Evolutionary conservation across 2,113 vertebrate genomes (phyloP).

Genomic region (Cheilinus undulatus): DNA sequence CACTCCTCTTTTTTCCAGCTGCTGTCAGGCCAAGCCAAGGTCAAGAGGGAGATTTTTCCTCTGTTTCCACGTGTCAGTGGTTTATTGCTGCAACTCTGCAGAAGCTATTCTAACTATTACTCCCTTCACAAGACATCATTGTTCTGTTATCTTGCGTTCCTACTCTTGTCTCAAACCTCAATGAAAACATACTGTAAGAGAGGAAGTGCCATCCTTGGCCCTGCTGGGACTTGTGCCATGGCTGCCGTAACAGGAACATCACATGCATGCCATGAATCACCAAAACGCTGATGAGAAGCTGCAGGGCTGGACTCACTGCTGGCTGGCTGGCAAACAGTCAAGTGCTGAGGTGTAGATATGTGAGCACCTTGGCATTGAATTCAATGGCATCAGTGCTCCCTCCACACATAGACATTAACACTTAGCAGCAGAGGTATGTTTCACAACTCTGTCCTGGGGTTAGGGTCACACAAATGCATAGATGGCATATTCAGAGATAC

Average conservation of each 20-base stretch:
- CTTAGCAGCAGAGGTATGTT: conserved; percentile 3
- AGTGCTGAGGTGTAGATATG: conserved; percentile 70
- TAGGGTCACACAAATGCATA: conserved; percentile 27
- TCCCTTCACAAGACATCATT: neutral
- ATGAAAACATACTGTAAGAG: neutral
- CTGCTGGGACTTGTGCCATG: conserved; percentile 39
- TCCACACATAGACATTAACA: conserved; percentile 1
- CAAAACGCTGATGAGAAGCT: conserved; percentile 20
- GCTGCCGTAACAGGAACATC: conserved; percentile 42
- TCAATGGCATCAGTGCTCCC: conserved; percentile 21
- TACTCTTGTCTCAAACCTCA: neutral
- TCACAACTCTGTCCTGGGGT: neutral
- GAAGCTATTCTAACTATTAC: neutral
- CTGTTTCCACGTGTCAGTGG: conserved; percentile 34
- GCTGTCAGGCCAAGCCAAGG: conserved; percentile 51
- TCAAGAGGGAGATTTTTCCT: conserved; percentile 31
- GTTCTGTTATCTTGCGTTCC: neutral
- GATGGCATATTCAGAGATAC: neutral
- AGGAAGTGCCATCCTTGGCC: conserved; percentile 39
- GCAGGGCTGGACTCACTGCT: conserved; percentile 15
- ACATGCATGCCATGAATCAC: conserved; percentile 46
- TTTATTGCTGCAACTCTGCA: conserved; percentile 15
- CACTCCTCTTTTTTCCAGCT: conserved; percentile 49
- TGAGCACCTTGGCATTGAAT: conserved; percentile 45
- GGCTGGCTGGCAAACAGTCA: conserved; percentile 46